Conservation (phyloP, 2,888 invertebrate genomes). For the Stictocephala bisonia region DNA sequence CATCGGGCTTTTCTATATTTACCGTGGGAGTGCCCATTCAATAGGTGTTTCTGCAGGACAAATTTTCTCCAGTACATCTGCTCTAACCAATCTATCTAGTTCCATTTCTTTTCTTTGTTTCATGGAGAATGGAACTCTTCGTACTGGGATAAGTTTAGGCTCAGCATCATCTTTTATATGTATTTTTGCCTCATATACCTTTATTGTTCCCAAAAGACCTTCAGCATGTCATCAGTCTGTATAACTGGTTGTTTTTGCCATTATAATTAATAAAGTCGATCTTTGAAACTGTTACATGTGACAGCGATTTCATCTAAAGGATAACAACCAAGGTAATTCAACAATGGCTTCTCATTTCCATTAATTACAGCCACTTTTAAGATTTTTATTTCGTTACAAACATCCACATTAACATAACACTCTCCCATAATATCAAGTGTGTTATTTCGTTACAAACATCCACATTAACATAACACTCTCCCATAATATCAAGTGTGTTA, state of each 20-base stretch:
- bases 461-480: too few relatives aligned
- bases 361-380: background rate
- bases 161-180: background rate
- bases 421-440: background rate
- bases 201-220: background rate
- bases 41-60: background rate
- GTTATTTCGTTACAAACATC: too few relatives aligned
- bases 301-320: background rate
- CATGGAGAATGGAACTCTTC: background rate
- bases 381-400: background rate
- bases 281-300: background rate
- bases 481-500: background rate
- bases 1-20: background rate
- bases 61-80: background rate
- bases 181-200: background rate
- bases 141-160: background rate
- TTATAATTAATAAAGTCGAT: background rate
- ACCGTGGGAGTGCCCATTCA: background rate
- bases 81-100: background rate
- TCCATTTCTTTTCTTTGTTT: background rate
- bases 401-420: background rate
- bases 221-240: too few relatives aligned
- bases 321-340: background rate
- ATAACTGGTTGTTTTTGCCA: background rate
- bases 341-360: background rate